phyloP scores from a whole-genome alignment of 1,140 invertebrate genomes.

The Camponotus pennsylvanicus region DNA sequence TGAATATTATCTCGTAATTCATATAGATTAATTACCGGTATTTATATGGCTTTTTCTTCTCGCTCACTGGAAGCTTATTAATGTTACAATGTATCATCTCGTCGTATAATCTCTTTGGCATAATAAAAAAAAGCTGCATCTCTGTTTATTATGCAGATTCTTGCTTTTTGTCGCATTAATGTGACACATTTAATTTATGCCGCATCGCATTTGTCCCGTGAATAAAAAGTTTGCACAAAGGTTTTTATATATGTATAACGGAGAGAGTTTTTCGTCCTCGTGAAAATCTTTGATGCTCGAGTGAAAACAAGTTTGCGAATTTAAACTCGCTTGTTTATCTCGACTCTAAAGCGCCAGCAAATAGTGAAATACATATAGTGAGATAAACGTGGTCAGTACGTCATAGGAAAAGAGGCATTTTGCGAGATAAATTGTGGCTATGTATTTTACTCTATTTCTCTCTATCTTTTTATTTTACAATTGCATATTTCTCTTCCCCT shows the following conservation, averaged over 20 bases:
- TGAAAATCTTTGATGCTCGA: constrained; percentile 51
- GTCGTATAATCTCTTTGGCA: constrained; percentile 30
- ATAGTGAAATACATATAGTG: constrained; percentile 7
- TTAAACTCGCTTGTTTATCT: constrained; percentile 56
- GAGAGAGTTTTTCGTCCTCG: background rate
- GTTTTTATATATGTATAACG: constrained; percentile 5
- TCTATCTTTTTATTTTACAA: background rate
- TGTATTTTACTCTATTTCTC: background rate
- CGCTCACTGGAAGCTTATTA: constrained; percentile 11
- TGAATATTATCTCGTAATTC: background rate
- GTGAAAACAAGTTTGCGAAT: constrained; percentile 49
- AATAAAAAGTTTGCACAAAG: constrained; percentile 54
- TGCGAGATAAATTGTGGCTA: constrained; percentile 8
- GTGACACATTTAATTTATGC: constrained; percentile 57
- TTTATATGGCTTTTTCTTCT: constrained; percentile 27
- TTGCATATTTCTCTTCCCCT: background rate
- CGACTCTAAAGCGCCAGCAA: constrained; percentile 35
- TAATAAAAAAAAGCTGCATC: constrained; percentile 3
- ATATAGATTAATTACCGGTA: constrained; percentile 39
- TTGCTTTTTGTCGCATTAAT: constrained; percentile 47
- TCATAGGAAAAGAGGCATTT: constrained; percentile 12
- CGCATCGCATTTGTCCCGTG: constrained; percentile 21
- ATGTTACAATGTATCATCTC: constrained; percentile 41
- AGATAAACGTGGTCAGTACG: constrained; percentile 32
- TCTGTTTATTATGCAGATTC: constrained; percentile 29